Evolutionary conservation across 2,888 invertebrate genomes (phyloP).

Genomic region (Cybosia mesomella): DNA sequence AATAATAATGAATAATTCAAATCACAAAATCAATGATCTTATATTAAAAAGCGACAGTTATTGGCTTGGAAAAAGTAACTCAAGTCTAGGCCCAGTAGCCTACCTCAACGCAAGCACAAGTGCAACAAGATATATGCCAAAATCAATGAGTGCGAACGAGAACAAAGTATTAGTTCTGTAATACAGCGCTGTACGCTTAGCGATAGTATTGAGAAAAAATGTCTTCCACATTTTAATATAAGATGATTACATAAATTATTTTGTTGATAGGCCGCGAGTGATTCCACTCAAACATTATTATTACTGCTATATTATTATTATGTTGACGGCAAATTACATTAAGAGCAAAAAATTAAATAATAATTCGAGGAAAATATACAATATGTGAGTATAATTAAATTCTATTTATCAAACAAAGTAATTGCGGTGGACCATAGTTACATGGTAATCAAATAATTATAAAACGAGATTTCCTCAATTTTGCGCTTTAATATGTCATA

Average conservation of each 20-base stretch:
- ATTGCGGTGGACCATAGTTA: not conserved
- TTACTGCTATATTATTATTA: not conserved
- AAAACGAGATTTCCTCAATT: not conserved
- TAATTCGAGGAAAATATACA: not conserved
- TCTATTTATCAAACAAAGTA: not conserved
- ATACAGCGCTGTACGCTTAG: too few relatives aligned
- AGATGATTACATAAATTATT: not conserved
- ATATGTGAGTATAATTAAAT: not conserved
- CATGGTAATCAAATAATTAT: not conserved
- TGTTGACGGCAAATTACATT: not conserved
- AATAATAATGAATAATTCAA: not conserved
- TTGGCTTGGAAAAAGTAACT: not conserved
- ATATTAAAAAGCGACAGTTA: not conserved
- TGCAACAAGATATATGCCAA: not conserved
- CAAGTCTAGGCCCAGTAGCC: not conserved
- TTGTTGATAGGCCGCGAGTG: not conserved
- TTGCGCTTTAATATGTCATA: not conserved
- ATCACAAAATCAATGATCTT: not conserved
- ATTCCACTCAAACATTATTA: not conserved
- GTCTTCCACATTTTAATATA: not conserved
- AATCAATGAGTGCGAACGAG: not conserved
- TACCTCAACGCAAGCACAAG: not conserved
- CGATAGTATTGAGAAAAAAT: not conserved
- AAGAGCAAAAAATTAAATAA: not conserved
- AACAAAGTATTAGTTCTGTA: not conserved